These are phyloP conservation scores for Watsonalla cultraria DNA, from an alignment of 2,888 invertebrate species.

Conservation along the genomic window DNA sequence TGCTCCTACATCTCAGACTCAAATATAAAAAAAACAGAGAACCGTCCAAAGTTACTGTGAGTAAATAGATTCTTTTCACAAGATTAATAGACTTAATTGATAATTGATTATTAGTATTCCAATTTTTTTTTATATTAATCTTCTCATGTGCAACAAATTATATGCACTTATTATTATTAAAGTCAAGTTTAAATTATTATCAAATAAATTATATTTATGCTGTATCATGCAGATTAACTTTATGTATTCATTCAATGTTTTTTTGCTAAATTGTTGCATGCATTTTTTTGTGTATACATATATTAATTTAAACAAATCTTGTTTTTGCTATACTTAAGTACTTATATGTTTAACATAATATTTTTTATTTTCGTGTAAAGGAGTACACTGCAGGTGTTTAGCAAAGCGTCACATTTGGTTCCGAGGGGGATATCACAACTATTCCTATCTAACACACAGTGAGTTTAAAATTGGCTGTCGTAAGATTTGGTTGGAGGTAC, in stretches of 20 bases:
- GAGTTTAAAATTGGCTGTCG: constrained; percentile 26
- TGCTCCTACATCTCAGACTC: no score
- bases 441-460: constrained; percentile 26
- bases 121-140: no score
- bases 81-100: no score
- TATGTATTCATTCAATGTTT: no score
- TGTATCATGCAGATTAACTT: constrained; percentile 3
- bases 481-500: constrained; percentile 13
- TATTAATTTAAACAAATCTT: background rate
- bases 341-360: constrained; percentile 10
- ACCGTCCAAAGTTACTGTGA: background rate
- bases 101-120: no score
- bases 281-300: background rate
- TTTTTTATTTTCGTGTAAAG: constrained; percentile 44
- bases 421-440: constrained; percentile 32
- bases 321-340: background rate
- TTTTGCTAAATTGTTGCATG: background rate
- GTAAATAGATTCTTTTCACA: constrained; percentile 1
- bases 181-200: constrained; percentile 4
- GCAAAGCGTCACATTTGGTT: constrained; percentile 37
- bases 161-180: constrained; percentile 5
- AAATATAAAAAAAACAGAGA: no score
- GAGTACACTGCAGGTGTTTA: constrained; percentile 45
- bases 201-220: background rate
- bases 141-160: no score